phyloP scores from a whole-genome alignment of 2,888 invertebrate species.

The Trachelus iudaicus region DNA sequence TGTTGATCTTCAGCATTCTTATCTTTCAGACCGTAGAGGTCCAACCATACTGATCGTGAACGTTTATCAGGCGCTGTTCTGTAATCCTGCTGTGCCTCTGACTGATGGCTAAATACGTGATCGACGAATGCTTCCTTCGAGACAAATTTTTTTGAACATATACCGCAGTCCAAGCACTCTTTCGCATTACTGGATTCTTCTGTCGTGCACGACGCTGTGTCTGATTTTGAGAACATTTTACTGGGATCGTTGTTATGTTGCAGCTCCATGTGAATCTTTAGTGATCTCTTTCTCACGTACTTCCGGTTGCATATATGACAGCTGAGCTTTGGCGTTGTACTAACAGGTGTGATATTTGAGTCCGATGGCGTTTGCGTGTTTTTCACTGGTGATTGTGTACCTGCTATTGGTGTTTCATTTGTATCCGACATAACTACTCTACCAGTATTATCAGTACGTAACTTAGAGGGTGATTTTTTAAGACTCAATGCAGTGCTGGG shows the following conservation, averaged over 20 bases:
- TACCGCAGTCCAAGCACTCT: background rate
- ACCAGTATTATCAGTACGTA: background rate
- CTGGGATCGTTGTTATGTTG: background rate
- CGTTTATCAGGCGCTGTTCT: background rate
- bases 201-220: background rate
- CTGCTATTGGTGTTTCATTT: background rate
- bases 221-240: background rate
- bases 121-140: background rate
- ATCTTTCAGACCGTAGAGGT: background rate
- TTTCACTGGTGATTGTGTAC: background rate
- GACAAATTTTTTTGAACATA: background rate
- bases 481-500: background rate
- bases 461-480: background rate
- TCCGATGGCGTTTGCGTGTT: background rate
- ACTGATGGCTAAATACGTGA: background rate
- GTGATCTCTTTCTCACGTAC: background rate
- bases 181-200: background rate
- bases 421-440: background rate
- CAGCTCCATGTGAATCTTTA: background rate
- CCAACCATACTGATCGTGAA: background rate
- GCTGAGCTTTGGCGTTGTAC: background rate
- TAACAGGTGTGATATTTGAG: background rate
- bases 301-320: background rate
- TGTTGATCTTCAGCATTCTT: background rate
- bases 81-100: background rate